Conservation (phyloP, 2,888 invertebrate species). For the Neoascia interrupta region DNA sequence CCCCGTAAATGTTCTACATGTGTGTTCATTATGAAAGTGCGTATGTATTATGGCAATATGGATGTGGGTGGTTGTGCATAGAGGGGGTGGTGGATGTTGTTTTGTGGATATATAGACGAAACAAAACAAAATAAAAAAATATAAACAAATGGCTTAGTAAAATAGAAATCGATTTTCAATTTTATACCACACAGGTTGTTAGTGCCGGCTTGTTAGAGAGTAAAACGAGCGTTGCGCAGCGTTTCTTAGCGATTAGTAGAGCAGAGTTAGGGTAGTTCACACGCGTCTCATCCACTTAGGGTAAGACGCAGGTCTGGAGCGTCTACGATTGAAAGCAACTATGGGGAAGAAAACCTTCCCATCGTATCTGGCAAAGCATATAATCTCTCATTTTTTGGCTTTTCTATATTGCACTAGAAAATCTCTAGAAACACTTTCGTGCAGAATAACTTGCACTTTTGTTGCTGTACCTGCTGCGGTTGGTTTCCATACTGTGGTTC, state of each 20-base stretch:
- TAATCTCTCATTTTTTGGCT: slow-evolving; percentile 10
- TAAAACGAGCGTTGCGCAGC: slow-evolving; percentile 56
- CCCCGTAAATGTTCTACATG: slow-evolving; percentile 61
- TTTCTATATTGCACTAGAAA: slow-evolving; percentile 43
- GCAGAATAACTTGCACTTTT: slow-evolving; percentile 61
- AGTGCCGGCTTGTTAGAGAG: slow-evolving; percentile 45
- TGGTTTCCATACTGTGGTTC: slow-evolving; percentile 55
- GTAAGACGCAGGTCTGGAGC: slow-evolving; percentile 25
- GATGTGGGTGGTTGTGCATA: not conserved
- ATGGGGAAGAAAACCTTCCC: slow-evolving; percentile 33
- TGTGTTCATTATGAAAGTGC: not conserved
- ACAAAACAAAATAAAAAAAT: slow-evolving; percentile 64
- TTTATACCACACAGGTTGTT: slow-evolving; percentile 30
- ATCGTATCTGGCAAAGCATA: slow-evolving; percentile 38
- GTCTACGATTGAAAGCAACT: slow-evolving; percentile 43
- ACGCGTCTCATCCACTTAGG: slow-evolving; percentile 14
- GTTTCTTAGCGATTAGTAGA: slow-evolving; percentile 38
- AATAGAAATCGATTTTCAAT: slow-evolving; percentile 24
- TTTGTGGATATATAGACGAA: slow-evolving; percentile 50
- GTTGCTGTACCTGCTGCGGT: slow-evolving; percentile 59
- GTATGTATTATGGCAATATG: slow-evolving; percentile 5
- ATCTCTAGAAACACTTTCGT: slow-evolving; percentile 67
- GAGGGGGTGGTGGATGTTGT: slow-evolving; percentile 12
- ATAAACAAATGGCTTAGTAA: slow-evolving; percentile 60
- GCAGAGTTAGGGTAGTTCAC: slow-evolving; percentile 19